Percentiles rank a stretch among this genome's conserved stretches.
Evolutionary conservation across 1,140 invertebrate species (phyloP).

Genomic region (Ruditapes philippinarum): DNA sequence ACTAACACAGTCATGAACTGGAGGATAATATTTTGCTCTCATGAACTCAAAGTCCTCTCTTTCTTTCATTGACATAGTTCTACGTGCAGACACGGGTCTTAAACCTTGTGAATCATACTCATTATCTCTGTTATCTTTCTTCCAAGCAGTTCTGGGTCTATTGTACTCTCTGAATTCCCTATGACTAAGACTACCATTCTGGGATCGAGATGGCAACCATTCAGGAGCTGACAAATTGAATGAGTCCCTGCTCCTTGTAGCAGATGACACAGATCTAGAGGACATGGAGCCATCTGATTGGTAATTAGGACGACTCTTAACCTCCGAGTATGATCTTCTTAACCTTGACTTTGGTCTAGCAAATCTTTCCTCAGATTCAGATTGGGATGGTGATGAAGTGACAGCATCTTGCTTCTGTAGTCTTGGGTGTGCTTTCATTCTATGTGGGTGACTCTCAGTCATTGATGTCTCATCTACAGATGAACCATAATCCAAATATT

Average conservation of each 20-base stretch:
- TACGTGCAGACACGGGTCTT: constrained; percentile 21
- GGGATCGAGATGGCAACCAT: constrained; percentile 1
- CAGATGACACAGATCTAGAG: constrained; percentile 42
- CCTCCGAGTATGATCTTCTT: constrained; percentile 4
- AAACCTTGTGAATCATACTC: neutral
- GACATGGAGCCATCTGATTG: constrained; percentile 31
- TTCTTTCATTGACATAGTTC: constrained; percentile 17
- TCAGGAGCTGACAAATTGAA: constrained; percentile 22
- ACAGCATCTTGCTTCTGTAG: neutral
- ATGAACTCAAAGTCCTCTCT: constrained; percentile 38
- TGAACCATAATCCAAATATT: neutral
- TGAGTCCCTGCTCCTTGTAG: neutral
- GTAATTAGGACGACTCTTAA: neutral
- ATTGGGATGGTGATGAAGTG: neutral
- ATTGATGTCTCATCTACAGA: constrained; percentile 15
- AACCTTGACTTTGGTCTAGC: constrained; percentile 9
- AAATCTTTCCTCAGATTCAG: neutral
- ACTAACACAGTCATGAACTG: constrained; percentile 42
- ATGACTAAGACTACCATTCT: neutral
- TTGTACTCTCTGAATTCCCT: neutral
- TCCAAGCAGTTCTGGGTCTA: constrained; percentile 38
- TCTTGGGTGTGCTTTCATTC: neutral
- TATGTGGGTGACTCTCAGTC: neutral
- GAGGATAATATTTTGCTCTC: constrained; percentile 55
- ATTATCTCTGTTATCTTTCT: neutral